Evolutionary conservation across 2,113 vertebrate genomes (phyloP), one percentile per base, ranked within the genome.

Genomic region (Onychostoma macrolepis): DNA sequence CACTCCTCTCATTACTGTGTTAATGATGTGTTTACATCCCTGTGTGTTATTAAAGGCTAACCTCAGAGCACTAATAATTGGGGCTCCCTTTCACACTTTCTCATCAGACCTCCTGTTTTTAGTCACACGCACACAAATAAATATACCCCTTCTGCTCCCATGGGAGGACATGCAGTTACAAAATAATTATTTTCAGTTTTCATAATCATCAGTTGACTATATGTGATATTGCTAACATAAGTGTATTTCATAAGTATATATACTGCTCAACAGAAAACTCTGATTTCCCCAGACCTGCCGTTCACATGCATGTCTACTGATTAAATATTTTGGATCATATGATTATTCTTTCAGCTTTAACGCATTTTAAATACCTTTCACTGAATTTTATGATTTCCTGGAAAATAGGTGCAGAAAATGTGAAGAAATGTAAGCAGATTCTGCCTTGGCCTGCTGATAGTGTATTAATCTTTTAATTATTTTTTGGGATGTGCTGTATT

Each of bases 1-100:
- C 79, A 69, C 61, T 88, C 87, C 86, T 80, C 86, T 91, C 83
- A 88, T 91, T 91, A 88, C 61, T 87, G 85, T 86, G 76, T 82
- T 91, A 91, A 91, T 91, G 89, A 91, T 87, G 88, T 87, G 85
- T 90, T 90, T 90, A 86, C 85, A 77, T 86, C 83, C 84, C 65
- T 85, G 83, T 88, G 28, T 91, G 87, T 90, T 88, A 91, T 91
- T 90, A 90, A 88, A 91, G 84, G 78, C 61, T 89, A 87, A 89
- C 87, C 88, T 89, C 89, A 83, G 88, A 81, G 82, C 85, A 75
- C 83, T 91, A 88, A 89, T 87, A 81, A 91, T 87, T 86, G 86
- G 83, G 83, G 85, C 80, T 88, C 79, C 63, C 80, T 85, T 86
- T 87, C 85, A 85, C 89, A 83, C 83, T 43, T 77, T 48, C 80